Conservation (phyloP, 2,888 invertebrate species). For the Parochlus steinenii region DNA sequence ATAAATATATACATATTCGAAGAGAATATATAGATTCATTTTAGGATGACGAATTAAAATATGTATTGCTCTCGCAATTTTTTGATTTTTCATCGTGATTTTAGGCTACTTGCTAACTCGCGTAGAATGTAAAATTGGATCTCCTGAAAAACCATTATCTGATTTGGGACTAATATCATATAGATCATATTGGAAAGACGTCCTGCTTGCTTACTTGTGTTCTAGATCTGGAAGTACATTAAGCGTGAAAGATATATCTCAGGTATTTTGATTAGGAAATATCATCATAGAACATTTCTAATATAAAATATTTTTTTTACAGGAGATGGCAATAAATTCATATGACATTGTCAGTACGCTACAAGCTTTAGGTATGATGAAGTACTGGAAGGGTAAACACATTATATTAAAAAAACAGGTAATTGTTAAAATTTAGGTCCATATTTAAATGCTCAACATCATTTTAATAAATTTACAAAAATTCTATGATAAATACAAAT, state of each 20-base stretch:
- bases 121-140: conserved; percentile 95
- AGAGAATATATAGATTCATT: background rate
- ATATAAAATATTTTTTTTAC: conserved; percentile 32
- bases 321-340: conserved; percentile 90
- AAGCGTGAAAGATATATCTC: conserved; percentile 71
- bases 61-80: too few species aligned
- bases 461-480: too few species aligned
- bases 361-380: conserved; percentile 92
- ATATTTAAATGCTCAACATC: background rate
- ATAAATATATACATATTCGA: conserved; percentile 3
- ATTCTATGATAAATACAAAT: conserved; percentile 1
- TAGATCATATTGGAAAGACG: conserved; percentile 97
- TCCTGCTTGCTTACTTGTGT: conserved; percentile 77
- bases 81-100: conserved; percentile 13
- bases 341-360: conserved; percentile 96
- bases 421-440: too few species aligned
- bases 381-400: conserved; percentile 98
- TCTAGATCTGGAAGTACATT: conserved; percentile 76
- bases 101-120: conserved; percentile 90
- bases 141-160: conserved; percentile 95
- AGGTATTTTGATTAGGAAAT: conserved; percentile 20
- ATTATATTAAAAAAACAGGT: conserved; percentile 89
- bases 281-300: background rate
- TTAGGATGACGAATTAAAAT: background rate
- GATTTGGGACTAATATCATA: conserved; percentile 95